These are phyloP conservation scores for Epinotia brunnichana DNA, from an alignment of 2,888 invertebrate species.

Conservation along the genomic window DNA sequence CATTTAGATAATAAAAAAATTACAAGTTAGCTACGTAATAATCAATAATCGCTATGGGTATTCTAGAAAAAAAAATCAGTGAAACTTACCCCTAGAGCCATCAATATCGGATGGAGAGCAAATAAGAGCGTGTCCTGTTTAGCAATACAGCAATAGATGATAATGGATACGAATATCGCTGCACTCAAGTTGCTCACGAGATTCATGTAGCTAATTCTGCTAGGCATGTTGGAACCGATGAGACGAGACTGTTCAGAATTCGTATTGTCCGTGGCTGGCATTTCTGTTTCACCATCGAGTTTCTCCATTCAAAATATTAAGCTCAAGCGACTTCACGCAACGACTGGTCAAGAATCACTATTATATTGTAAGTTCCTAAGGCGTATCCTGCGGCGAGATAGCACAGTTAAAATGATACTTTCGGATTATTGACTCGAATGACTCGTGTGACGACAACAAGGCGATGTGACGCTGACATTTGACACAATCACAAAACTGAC, in stretches of 20 bases:
- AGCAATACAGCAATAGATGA: slow-evolving; percentile 69
- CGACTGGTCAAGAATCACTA: background rate
- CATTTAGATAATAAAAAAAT: background rate
- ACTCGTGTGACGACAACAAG: slow-evolving; percentile 39
- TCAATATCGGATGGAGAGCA: slow-evolving; percentile 77
- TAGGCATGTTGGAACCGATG: slow-evolving; percentile 59
- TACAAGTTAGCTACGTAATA: slow-evolving; percentile 48
- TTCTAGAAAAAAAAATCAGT: background rate
- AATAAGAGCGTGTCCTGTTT: slow-evolving; percentile 64
- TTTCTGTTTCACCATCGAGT: slow-evolving; percentile 38
- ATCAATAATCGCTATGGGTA: slow-evolving; percentile 12
- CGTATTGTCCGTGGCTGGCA: slow-evolving; percentile 51
- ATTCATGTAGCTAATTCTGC: slow-evolving; percentile 72
- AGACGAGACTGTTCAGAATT: slow-evolving; percentile 72
- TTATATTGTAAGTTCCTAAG: background rate
- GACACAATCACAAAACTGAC: too few species aligned
- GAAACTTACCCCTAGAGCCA: slow-evolving; percentile 76
- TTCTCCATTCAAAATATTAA: slow-evolving; percentile 37
- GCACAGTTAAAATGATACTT: slow-evolving; percentile 35
- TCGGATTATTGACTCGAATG: slow-evolving; percentile 41
- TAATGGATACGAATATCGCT: slow-evolving; percentile 65
- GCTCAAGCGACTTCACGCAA: background rate
- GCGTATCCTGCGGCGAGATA: slow-evolving; percentile 25
- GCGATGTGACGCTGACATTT: slow-evolving; percentile 19
- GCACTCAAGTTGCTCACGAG: slow-evolving; percentile 69